Evolutionary conservation across 2,888 invertebrate species (phyloP).

Genomic region (Acrocyrtus sp.): DNA sequence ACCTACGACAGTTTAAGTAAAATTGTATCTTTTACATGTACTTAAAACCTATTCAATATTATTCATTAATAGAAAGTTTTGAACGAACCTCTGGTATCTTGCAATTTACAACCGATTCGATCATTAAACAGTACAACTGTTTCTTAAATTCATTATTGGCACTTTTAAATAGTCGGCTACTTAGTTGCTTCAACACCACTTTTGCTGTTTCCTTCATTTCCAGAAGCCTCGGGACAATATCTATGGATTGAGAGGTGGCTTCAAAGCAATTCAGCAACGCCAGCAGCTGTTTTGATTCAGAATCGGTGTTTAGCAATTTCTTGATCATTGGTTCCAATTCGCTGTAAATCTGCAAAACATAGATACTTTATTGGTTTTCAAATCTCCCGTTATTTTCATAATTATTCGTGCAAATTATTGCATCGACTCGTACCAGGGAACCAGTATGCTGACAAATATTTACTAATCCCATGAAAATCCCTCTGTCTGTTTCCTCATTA

Average conservation of each 20-base stretch:
- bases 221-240: constrained; percentile 47
- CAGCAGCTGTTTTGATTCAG: constrained; percentile 48
- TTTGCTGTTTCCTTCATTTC: constrained; percentile 40
- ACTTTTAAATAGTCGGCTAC: constrained; percentile 31
- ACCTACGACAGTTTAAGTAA: constrained; percentile 46
- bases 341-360: constrained; percentile 43
- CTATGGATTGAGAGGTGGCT: constrained; percentile 43
- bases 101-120: constrained; percentile 53
- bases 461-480: constrained; percentile 34
- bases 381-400: too few relatives aligned
- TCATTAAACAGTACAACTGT: constrained; percentile 53
- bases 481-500: constrained; percentile 16
- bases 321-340: constrained; percentile 49
- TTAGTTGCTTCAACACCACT: constrained; percentile 54
- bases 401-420: too few relatives aligned
- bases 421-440: constrained; percentile 34
- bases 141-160: constrained; percentile 34
- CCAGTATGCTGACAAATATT: constrained; percentile 48
- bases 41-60: not conserved
- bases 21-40: not conserved
- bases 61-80: not conserved
- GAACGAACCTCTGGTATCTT: constrained; percentile 62
- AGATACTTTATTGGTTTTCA: too few relatives aligned
- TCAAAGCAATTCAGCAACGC: constrained; percentile 58
- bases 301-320: constrained; percentile 38